Percentiles rank a stretch among this genome's conserved stretches.
phyloP scores from a whole-genome alignment of 2,113 vertebrate genomes.

The Menidia beryllina region DNA sequence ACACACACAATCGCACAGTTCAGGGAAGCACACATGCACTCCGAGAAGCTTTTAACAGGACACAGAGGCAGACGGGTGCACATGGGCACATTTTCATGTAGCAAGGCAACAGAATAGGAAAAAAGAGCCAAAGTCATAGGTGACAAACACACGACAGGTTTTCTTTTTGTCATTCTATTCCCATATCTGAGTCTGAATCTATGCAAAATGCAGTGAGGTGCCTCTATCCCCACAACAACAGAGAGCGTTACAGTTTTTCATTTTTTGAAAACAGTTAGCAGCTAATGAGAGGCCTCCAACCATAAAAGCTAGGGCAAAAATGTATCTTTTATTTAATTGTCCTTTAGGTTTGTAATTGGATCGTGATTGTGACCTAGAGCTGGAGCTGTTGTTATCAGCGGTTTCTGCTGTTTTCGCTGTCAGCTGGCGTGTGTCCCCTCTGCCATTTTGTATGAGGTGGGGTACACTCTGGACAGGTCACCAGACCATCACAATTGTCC shows the following conservation, averaged over 20 bases:
- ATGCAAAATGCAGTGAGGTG: slow-evolving; percentile 1
- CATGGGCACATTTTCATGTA: slow-evolving; percentile 1
- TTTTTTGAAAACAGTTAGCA: no score
- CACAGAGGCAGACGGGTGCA: not conserved
- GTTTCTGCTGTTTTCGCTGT: no score
- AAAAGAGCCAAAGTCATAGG: slow-evolving; percentile 1
- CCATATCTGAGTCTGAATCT: not conserved
- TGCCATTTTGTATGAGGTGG: no score
- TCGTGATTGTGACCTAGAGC: not conserved
- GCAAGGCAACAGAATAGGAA: slow-evolving; percentile 6
- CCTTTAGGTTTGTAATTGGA: slow-evolving; percentile 1
- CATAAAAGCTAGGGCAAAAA: slow-evolving; percentile 2
- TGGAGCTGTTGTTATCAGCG: not conserved
- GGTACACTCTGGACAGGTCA: no score
- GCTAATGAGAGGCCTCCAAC: slow-evolving; percentile 8
- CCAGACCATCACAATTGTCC: no score
- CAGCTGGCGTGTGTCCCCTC: no score
- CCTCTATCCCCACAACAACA: not conserved
- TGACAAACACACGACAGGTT: slow-evolving; percentile 2
- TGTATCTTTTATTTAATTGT: no score
- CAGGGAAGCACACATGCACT: not conserved
- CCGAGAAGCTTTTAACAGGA: not conserved
- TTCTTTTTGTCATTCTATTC: slow-evolving; percentile 14
- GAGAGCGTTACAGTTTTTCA: no score
- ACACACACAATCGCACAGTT: slow-evolving; percentile 14